These are phyloP conservation scores for Pedetes capensis DNA, from an alignment of 2,113 vertebrate genomes.

Conservation along the genomic window DNA sequence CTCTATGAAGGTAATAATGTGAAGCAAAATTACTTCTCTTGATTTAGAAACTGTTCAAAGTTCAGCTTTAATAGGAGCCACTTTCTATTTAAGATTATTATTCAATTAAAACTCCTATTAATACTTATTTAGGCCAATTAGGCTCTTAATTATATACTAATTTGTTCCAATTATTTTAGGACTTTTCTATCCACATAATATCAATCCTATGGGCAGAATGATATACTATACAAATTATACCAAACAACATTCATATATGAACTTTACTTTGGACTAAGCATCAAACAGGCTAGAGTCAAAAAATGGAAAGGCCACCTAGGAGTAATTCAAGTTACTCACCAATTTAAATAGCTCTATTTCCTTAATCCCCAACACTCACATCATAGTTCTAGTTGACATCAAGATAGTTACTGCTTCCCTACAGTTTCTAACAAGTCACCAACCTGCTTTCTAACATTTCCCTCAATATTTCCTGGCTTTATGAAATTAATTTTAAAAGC, in stretches of 20 bases:
- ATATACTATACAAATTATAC: not conserved
- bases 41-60: not conserved
- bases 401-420: not conserved
- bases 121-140: conserved; percentile 29
- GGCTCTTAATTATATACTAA: conserved; percentile 44
- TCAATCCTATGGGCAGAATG: not conserved
- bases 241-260: not conserved
- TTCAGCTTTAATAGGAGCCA: conserved; percentile 6
- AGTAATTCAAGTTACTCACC: conserved; percentile 26
- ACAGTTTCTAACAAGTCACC: not conserved
- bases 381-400: conserved; percentile 1
- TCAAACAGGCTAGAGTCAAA: not conserved
- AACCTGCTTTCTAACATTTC: not conserved
- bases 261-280: not conserved
- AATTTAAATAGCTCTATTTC: conserved; percentile 15
- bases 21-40: conserved; percentile 23
- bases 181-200: conserved; percentile 33
- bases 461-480: not conserved
- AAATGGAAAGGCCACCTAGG: not conserved
- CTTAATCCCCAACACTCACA: not conserved
- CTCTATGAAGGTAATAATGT: not conserved
- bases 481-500: conserved; percentile 29
- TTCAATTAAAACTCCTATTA: conserved; percentile 19
- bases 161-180: conserved; percentile 30
- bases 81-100: conserved; percentile 31